Percentiles rank a stretch among this genome's conserved stretches.
These are phyloP conservation scores for Gastrophryne carolinensis DNA, from an alignment of 2,797 vertebrate genomes.

Conservation along the genomic window DNA sequence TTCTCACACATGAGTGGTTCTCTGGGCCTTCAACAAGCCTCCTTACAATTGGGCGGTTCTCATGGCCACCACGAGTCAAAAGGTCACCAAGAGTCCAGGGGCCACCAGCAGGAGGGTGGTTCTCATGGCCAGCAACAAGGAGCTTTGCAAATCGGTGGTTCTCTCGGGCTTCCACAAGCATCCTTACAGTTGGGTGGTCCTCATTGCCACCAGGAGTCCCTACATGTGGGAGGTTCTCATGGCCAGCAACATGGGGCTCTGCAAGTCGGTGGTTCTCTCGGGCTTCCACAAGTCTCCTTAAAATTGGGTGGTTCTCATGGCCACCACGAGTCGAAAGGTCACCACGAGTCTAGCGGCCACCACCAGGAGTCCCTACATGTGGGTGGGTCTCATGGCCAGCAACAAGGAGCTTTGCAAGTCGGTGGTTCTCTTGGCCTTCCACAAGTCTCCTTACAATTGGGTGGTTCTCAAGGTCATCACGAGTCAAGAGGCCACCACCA, in stretches of 20 bases:
- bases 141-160: not conserved
- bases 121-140: not conserved
- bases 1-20: no score
- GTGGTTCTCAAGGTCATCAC: not conserved
- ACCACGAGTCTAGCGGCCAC: conserved; percentile 54
- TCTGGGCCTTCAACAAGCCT: no score
- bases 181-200: not conserved
- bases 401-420: no score
- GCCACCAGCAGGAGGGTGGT: not conserved
- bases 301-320: not conserved
- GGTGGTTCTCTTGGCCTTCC: no score
- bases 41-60: not conserved
- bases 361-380: not conserved
- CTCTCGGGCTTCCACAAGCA: not conserved
- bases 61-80: not conserved
- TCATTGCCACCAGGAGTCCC: conserved; percentile 1
- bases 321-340: conserved; percentile 49
- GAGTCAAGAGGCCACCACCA: no score
- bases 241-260: no score
- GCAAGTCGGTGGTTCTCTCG: no score
- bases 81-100: conserved; percentile 60
- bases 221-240: not conserved
- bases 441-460: no score
- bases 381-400: not conserved
- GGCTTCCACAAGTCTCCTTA: no score